Evolutionary conservation across 2,113 vertebrate species (phyloP), one percentile per base, ranked within the genome.

Genomic region (Epinephelus moara): DNA sequence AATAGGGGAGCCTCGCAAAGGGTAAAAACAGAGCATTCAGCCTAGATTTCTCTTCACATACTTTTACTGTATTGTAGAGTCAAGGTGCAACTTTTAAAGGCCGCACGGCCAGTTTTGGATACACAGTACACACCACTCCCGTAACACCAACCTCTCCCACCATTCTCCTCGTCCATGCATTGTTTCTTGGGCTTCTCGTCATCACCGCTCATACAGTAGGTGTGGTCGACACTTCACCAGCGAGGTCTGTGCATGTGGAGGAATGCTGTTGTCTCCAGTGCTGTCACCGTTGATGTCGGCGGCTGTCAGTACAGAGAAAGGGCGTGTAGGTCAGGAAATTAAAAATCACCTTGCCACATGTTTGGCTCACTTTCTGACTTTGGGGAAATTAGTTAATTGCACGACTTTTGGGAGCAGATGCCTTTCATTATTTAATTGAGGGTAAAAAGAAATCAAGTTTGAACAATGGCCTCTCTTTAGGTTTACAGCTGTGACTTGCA

Each of bases 161-260:
- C 0, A 0, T 30, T 11, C 42, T 60, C 21, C 23, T 69, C 1
- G 11, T 68, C 47, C 33, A 56, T 21, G 15, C 40, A n/a, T 15
- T 67, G 25, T 56, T 84, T 80, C 19, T 62, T 4, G 18, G 9
- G 21, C 68, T 66, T 0, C 8, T 68, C 42, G 10, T 12, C 30
- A n/a, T 84, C 14, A 33, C 45, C 82, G 45, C 33, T 75, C 23
- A 10, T 9, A 13, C 33, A 0, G 0, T 45, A 75, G 87, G 85
- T 37, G 82, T 83, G 86, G 80, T 76, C 2, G 19, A 27, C 59
- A 66, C 64, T 74, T 77, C 27, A 52, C 2, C 40, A 45, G 56
- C 12, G 75, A 76, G n/a, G 85, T 84, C 25, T 86, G 60, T 82
- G 85, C 77, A 74, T 80, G 87, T 84, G 74, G 37, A 82, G 86